Evolutionary conservation across 2,797 vertebrate genomes (phyloP).

Genomic region (Cebuella pygmaea): DNA sequence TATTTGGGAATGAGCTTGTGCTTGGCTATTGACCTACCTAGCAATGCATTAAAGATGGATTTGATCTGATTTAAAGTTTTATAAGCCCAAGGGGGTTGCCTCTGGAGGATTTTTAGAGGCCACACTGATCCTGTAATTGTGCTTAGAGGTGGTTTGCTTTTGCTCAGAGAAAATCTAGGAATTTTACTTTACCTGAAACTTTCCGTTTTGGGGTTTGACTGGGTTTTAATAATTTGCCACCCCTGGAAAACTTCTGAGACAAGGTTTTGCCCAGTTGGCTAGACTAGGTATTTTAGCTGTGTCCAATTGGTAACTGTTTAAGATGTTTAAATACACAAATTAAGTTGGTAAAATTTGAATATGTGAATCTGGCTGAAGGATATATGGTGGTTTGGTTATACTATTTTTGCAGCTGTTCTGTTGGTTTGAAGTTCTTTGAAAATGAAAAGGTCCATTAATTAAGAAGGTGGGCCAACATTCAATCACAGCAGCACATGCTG

Average conservation of each 20-base stretch:
- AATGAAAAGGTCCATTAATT: not conserved
- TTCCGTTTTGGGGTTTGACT: not conserved
- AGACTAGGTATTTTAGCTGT: not conserved
- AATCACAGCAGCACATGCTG: not conserved
- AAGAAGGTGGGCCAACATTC: not conserved
- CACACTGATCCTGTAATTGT: not conserved
- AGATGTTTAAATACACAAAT: not conserved
- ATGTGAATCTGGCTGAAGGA: not conserved
- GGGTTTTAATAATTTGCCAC: not conserved
- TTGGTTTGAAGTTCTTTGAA: slow-evolving; percentile 18
- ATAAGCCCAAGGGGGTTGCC: not conserved
- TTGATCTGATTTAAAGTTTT: not conserved
- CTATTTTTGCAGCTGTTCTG: not conserved
- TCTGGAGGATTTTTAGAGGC: not conserved
- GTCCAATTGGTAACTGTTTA: not conserved
- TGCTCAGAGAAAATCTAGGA: not conserved
- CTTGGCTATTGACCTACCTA: not conserved
- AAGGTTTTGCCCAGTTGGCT: not conserved
- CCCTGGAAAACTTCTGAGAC: not conserved
- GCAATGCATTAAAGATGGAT: not conserved
- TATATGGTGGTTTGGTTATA: not conserved
- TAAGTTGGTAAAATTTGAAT: not conserved
- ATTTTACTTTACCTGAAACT: not conserved
- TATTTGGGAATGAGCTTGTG: not conserved
- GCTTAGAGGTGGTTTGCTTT: not conserved